phyloP scores from a whole-genome alignment of 2,888 invertebrate species.

The Zygogramma bicolorata region DNA sequence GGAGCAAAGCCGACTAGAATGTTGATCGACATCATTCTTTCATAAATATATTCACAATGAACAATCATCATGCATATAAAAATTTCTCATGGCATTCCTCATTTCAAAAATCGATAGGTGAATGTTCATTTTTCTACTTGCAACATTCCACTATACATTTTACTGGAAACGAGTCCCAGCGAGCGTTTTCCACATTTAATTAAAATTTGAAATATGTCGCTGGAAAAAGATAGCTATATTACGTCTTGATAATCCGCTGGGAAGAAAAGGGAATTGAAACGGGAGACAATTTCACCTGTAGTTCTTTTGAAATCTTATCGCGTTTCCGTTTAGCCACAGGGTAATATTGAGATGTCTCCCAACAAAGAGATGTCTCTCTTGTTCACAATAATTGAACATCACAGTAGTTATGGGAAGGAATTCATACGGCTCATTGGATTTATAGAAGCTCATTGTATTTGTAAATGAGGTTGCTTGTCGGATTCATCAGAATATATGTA shows the following conservation, averaged over 20 bases:
- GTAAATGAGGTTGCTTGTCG: too few species aligned
- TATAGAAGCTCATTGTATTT: too few species aligned
- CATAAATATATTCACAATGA: too few species aligned
- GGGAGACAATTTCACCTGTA: background rate
- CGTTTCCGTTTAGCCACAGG: background rate
- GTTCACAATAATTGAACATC: background rate
- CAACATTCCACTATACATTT: too few species aligned
- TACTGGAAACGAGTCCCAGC: background rate
- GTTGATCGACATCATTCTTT: too few species aligned
- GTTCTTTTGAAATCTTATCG: background rate
- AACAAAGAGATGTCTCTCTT: background rate
- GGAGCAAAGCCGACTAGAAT: too few species aligned
- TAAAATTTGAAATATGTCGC: background rate
- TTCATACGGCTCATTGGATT: background rate
- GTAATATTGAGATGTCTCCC: background rate
- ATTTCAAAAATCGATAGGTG: too few species aligned
- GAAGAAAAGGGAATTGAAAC: background rate
- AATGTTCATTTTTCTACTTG: too few species aligned
- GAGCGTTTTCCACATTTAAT: background rate
- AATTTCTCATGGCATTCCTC: too few species aligned
- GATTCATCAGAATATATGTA: too few species aligned
- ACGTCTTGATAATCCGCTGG: background rate
- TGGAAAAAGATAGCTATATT: background rate
- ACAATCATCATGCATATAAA: too few species aligned
- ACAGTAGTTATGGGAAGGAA: background rate